Evolutionary conservation across 2,797 vertebrate genomes (phyloP).

Genomic region (Halcyon leucocephala): DNA sequence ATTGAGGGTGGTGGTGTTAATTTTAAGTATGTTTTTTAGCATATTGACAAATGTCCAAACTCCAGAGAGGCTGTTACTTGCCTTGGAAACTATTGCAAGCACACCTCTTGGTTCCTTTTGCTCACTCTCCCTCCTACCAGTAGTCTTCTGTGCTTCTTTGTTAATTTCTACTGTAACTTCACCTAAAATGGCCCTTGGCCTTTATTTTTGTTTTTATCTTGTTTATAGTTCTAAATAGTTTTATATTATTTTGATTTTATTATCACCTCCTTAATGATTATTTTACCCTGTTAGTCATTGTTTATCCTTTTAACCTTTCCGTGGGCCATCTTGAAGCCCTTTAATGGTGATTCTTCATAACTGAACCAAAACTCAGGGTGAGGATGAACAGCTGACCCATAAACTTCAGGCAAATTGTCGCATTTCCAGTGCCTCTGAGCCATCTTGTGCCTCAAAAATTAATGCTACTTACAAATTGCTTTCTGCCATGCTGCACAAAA

Average conservation of each 20-base stretch:
- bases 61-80: not conserved
- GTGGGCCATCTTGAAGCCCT: not conserved
- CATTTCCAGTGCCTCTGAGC: constrained; percentile 44
- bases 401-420: not conserved
- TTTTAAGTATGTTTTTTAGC: not conserved
- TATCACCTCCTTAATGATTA: not conserved
- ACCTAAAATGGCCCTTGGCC: not conserved
- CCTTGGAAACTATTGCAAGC: not conserved
- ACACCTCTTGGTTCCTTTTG: not conserved
- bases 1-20: not conserved
- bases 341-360: not conserved
- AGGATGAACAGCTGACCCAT: constrained; percentile 27
- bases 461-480: constrained; percentile 36
- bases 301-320: constrained; percentile 9
- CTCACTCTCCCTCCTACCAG: not conserved
- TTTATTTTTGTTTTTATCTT: not conserved
- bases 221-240: not conserved
- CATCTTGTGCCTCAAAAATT: constrained; percentile 42
- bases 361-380: not conserved
- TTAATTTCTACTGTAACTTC: not conserved
- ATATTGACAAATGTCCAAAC: not conserved
- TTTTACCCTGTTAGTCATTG: not conserved
- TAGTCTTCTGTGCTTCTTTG: not conserved
- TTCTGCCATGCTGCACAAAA: constrained; percentile 21
- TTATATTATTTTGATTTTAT: not conserved